A percentile compares a stretch with the other conserved stretches of the same genome.
Conservation (phyloP, 2,113 vertebrate genomes). For the Eptatretus burgeri region DNA sequence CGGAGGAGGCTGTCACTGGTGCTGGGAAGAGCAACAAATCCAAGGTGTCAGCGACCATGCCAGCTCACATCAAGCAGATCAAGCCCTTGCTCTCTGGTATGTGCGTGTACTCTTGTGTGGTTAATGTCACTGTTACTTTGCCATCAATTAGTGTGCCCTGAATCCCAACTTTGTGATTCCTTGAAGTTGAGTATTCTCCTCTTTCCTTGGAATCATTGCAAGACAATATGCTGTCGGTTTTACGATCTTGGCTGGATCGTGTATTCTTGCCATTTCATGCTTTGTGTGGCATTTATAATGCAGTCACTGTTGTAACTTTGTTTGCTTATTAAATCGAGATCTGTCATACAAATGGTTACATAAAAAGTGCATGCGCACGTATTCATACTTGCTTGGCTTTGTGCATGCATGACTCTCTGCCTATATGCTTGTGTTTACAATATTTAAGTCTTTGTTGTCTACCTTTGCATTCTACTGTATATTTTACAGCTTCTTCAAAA, state of each 20-base stretch:
- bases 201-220: too few species aligned
- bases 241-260: too few species aligned
- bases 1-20: conserved; percentile 24
- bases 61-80: conserved; percentile 69
- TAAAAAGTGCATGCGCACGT: not conserved
- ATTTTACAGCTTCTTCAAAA: conserved; percentile 35
- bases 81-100: conserved; percentile 60
- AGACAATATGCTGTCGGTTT: too few species aligned
- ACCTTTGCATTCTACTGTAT: too few species aligned
- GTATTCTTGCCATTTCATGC: too few species aligned
- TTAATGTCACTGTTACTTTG: too few species aligned
- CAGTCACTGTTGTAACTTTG: too few species aligned
- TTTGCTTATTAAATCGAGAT: too few species aligned
- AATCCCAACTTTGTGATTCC: too few species aligned
- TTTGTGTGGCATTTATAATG: too few species aligned
- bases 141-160: too few species aligned
- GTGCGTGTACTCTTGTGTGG: not conserved
- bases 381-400: not conserved
- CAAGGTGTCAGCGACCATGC: conserved; percentile 72
- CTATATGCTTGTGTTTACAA: not conserved
- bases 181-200: too few species aligned
- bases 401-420: not conserved
- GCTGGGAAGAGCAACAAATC: conserved; percentile 24
- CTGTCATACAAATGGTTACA: not conserved
- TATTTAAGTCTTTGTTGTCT: conserved; percentile 8